Base-by-base conservation (phyloP, 1,140 invertebrate genomes). In the Ladona fulva region DNA sequence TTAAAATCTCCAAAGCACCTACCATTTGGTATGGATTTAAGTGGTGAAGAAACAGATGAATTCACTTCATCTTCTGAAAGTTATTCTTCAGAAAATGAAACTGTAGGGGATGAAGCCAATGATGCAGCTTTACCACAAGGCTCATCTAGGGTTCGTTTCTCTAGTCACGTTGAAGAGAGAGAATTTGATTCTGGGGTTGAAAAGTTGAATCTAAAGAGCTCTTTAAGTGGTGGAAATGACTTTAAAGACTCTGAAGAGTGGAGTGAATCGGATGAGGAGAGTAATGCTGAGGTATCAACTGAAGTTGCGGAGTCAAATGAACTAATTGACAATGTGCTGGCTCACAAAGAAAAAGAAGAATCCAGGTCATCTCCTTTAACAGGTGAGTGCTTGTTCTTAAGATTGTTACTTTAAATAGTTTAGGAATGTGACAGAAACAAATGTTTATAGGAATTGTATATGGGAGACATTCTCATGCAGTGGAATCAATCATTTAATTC, bases 181-280 rank as follows among this genome's bases (percentile, higher is more conserved):
- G 52, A 66, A 22, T 66, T 6, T 52, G 44, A 52, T 52, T 19
- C 44, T 19, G n/a, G 52, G 5, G 12, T 6, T 19, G 12, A 66
- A 66, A 22, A 66, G 3, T 66, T 22, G 1, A 19, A 3, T 12
- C 16, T 6, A 6, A 16, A 66, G 14, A 22, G n/a, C 3, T 12
- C 52, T 66, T 22, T 22, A 19, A 66, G 1, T 6, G 5, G 5
- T 66, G 14, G 16, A 66, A 12, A 66, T 16, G 52, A 66, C 14
- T 76, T 76, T 25, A 29, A 42, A 22, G 75, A 76, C 22, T 3
- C 19, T 37, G 75, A 76, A 76, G 75, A 19, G 1, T 76, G 75
- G 75, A 76, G 75, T 29, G 74, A 74, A 1, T 25, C 74, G 3
- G 25, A 76, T 12, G 29, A 76, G 5, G 25, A 76, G 24, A 76